Conservation (phyloP, 2,797 vertebrate genomes). For the Hippoglossus hippoglossus region DNA sequence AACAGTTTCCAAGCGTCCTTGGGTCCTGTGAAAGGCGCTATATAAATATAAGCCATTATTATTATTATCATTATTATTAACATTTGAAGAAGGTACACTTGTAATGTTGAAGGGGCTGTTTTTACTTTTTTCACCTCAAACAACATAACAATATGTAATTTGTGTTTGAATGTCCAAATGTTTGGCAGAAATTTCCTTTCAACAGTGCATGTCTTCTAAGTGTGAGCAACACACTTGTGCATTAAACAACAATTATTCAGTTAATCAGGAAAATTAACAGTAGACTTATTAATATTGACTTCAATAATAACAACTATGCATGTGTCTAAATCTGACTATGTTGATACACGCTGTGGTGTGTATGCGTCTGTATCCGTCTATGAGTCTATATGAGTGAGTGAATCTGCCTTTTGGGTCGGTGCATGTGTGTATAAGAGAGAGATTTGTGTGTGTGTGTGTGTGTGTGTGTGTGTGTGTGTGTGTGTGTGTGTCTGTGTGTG, state of each 20-base stretch:
- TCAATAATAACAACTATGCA: background rate
- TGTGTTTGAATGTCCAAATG: no score
- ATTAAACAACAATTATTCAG: background rate
- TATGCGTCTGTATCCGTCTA: constrained; percentile 14
- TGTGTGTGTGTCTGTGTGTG: constrained; percentile 18
- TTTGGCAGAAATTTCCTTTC: no score
- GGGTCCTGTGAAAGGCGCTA: no score
- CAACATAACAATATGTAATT: no score
- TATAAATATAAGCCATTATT: no score
- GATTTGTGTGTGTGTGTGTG: constrained; percentile 19
- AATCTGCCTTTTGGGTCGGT: constrained; percentile 14
- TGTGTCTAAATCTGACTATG: constrained; percentile 3
- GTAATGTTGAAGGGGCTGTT: no score
- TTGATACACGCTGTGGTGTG: background rate
- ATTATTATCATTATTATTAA: no score
- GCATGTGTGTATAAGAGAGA: constrained; percentile 29
- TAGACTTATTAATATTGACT: constrained; percentile 1
- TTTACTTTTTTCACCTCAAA: no score
- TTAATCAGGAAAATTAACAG: constrained; percentile 8
- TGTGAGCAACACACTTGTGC: background rate
- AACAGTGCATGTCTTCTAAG: background rate
- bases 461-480: constrained; percentile 3
- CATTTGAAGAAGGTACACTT: no score
- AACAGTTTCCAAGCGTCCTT: no score
- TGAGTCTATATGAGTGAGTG: constrained; percentile 14